Conservation (phyloP, 2,888 invertebrate genomes). For the Glaucopsyche alexis region DNA sequence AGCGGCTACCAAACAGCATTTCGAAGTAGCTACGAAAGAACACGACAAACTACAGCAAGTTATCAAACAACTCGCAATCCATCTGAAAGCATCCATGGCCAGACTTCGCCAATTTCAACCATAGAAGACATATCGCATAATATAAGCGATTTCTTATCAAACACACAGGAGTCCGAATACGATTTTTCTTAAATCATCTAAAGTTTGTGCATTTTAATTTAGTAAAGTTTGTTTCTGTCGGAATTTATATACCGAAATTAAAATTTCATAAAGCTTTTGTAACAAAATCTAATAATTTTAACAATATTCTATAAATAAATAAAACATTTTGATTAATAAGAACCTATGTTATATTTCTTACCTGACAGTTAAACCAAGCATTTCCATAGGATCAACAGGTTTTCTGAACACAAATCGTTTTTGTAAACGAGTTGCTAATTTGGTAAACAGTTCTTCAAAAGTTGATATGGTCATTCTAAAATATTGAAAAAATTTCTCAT, state of each 20-base stretch:
- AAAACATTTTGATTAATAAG: no score
- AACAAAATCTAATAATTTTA: no score
- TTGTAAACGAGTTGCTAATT: neutral
- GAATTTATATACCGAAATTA: conserved; percentile 10
- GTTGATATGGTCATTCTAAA: neutral
- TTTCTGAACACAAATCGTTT: neutral
- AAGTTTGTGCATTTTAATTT: conserved; percentile 14
- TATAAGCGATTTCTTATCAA: neutral
- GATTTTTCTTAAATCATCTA: conserved; percentile 20
- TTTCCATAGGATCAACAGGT: neutral
- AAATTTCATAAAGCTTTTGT: no score
- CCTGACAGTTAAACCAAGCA: neutral
- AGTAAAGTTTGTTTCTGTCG: conserved; percentile 13
- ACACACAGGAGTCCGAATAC: conserved; percentile 8
- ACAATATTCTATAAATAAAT: no score
- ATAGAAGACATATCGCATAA: no score
- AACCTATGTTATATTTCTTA: neutral
- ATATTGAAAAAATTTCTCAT: neutral
- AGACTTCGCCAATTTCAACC: no score
- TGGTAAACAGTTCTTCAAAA: neutral
- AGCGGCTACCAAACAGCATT: no score
- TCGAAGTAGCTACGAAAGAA: no score
- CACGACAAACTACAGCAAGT: no score
- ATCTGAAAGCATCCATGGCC: no score
- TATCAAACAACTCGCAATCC: no score